Evolutionary conservation across 1,140 invertebrate genomes (phyloP).

Genomic region (Drosophila kepulauana): DNA sequence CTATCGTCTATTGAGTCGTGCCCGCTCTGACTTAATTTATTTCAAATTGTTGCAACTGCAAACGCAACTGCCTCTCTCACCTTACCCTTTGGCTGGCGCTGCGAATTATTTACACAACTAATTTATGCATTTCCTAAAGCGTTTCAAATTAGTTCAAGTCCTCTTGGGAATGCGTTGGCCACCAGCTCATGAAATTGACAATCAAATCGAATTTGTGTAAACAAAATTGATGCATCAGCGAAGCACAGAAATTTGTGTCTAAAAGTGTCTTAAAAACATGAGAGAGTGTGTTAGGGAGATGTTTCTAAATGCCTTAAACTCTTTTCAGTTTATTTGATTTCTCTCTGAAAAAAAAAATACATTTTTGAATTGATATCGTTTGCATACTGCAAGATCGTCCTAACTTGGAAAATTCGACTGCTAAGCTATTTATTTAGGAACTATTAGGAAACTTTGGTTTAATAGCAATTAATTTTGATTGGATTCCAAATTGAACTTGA

Average conservation of each 20-base stretch:
- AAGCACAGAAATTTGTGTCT: neutral
- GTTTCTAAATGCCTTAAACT: too few relatives aligned
- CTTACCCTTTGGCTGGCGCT: neutral
- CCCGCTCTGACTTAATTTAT: slow-evolving; percentile 67
- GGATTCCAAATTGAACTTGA: too few relatives aligned
- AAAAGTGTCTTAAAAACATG: neutral
- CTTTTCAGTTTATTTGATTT: too few relatives aligned
- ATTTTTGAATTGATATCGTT: too few relatives aligned
- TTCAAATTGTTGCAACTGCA: slow-evolving; percentile 76
- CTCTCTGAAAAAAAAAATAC: too few relatives aligned
- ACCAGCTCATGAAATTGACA: slow-evolving; percentile 5
- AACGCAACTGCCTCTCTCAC: slow-evolving; percentile 12
- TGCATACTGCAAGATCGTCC: too few relatives aligned
- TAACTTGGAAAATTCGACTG: too few relatives aligned
- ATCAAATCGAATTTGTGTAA: slow-evolving; percentile 16
- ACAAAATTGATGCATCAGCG: slow-evolving; percentile 6
- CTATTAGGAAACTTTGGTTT: too few relatives aligned
- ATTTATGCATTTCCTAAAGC: slow-evolving; percentile 68
- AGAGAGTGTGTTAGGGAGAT: too few relatives aligned
- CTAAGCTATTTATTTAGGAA: too few relatives aligned
- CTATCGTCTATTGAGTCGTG: slow-evolving; percentile 40
- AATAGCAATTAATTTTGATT: too few relatives aligned
- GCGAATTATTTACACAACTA: slow-evolving; percentile 73
- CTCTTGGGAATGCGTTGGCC: slow-evolving; percentile 2
- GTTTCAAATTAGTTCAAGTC: slow-evolving; percentile 58